These are phyloP conservation scores for Sphaerodactylus townsendi DNA, from an alignment of 2,113 vertebrate genomes.

Conservation along the genomic window DNA sequence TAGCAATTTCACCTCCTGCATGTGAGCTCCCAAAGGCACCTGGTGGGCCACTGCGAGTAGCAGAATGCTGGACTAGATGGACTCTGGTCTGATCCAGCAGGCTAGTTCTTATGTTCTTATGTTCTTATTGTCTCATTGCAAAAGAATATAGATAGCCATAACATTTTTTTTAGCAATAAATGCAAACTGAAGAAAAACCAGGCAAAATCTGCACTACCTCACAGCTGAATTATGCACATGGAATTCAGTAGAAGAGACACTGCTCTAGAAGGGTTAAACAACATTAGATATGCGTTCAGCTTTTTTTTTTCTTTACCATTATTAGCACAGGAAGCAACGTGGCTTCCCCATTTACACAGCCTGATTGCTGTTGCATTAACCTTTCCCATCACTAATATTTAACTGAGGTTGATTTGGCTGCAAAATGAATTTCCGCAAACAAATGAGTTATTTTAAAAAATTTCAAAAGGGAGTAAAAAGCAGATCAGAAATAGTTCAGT, in stretches of 20 bases:
- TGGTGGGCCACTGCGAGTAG: too few relatives aligned
- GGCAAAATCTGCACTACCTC: background rate
- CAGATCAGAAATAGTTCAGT: background rate
- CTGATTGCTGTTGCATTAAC: constrained; percentile 11
- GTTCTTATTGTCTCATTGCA: too few relatives aligned
- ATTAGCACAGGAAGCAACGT: background rate
- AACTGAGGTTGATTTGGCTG: background rate
- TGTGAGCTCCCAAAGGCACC: too few relatives aligned
- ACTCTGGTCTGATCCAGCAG: too few relatives aligned
- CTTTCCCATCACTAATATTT: constrained; percentile 6
- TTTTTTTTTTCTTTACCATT: background rate
- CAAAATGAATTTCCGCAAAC: constrained; percentile 3
- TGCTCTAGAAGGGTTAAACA: background rate
- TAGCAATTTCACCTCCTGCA: too few relatives aligned
- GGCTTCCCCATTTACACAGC: background rate
- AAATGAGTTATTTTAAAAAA: constrained; percentile 9
- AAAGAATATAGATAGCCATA: background rate
- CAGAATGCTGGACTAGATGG: too few relatives aligned
- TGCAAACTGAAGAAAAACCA: background rate
- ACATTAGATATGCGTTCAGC: background rate
- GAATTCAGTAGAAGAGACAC: background rate
- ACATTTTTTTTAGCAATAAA: background rate
- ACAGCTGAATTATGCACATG: background rate
- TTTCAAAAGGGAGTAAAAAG: background rate
- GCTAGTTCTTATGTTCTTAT: too few relatives aligned